These are phyloP conservation scores for Cherax quadricarinatus DNA, from an alignment of 1,140 invertebrate genomes.

Conservation along the genomic window DNA sequence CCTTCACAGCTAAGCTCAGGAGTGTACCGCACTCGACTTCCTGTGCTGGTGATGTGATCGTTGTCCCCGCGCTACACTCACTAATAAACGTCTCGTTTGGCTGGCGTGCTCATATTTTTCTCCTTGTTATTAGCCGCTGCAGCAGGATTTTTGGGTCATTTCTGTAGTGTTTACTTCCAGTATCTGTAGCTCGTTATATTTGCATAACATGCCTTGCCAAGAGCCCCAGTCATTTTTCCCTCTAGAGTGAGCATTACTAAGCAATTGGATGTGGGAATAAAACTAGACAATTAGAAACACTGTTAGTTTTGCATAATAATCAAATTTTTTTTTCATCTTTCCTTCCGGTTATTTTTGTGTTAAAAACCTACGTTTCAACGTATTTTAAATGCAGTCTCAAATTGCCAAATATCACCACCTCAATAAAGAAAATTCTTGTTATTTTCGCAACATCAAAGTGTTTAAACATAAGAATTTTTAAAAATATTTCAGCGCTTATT, in stretches of 20 bases:
- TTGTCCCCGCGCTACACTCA: background rate
- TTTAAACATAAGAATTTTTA: no score
- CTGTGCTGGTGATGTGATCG: background rate
- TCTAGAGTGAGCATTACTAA: background rate
- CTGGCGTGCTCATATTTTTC: background rate
- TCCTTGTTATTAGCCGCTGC: background rate
- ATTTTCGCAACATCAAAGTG: no score
- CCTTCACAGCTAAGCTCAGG: background rate
- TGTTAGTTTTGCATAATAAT: background rate
- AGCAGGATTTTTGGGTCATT: background rate
- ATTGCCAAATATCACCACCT: no score
- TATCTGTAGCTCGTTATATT: background rate
- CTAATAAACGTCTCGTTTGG: background rate
- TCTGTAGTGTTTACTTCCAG: background rate
- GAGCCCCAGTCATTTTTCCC: background rate
- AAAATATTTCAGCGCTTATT: no score
- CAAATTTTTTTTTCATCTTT: background rate
- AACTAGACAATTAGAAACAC: background rate
- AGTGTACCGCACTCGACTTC: background rate
- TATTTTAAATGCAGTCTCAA: background rate
- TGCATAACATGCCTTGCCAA: background rate
- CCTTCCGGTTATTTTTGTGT: background rate
- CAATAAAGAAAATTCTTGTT: no score
- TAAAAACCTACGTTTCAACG: background rate
- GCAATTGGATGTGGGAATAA: background rate